Evolutionary conservation across 2,888 invertebrate genomes (phyloP).

Genomic region (Muschampia staudingeri): DNA sequence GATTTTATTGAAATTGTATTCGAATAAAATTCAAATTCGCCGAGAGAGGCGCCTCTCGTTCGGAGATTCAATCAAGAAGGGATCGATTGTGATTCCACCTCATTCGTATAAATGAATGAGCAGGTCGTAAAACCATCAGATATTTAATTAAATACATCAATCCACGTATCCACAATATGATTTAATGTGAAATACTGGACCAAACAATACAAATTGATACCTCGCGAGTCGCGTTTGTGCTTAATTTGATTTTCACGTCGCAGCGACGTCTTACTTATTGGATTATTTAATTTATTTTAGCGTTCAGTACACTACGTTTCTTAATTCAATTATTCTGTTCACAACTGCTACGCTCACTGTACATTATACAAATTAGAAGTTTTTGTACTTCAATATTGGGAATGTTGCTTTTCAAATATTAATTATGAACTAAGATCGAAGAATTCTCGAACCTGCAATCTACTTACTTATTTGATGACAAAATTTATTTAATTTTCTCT

Average conservation of each 20-base stretch:
- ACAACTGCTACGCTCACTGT: slow-evolving; percentile 20
- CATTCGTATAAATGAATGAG: slow-evolving; percentile 80
- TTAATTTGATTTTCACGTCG: slow-evolving; percentile 46
- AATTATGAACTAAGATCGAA: slow-evolving; percentile 14
- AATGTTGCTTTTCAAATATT: slow-evolving; percentile 7
- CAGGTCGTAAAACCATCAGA: slow-evolving; percentile 73
- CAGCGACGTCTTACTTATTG: slow-evolving; percentile 41
- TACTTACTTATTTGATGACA: background rate
- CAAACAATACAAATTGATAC: slow-evolving; percentile 43
- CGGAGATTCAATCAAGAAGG: slow-evolving; percentile 84
- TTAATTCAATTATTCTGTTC: slow-evolving; percentile 45
- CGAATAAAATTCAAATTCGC: slow-evolving; percentile 86
- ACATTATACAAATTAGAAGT: slow-evolving; percentile 16
- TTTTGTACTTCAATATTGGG: slow-evolving; percentile 14
- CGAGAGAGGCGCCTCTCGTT: slow-evolving; percentile 74
- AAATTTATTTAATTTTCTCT: too few relatives aligned
- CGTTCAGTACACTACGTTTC: slow-evolving; percentile 46
- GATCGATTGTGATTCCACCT: slow-evolving; percentile 80
- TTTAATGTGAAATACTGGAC: slow-evolving; percentile 37
- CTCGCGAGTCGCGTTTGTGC: slow-evolving; percentile 29
- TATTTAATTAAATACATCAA: slow-evolving; percentile 42
- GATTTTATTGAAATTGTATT: slow-evolving; percentile 83
- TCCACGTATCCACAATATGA: slow-evolving; percentile 40
- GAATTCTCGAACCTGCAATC: background rate
- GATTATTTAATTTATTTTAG: slow-evolving; percentile 38